These are phyloP conservation scores for Cryptus viduatorius DNA, from an alignment of 2,888 invertebrate genomes.

Conservation along the genomic window DNA sequence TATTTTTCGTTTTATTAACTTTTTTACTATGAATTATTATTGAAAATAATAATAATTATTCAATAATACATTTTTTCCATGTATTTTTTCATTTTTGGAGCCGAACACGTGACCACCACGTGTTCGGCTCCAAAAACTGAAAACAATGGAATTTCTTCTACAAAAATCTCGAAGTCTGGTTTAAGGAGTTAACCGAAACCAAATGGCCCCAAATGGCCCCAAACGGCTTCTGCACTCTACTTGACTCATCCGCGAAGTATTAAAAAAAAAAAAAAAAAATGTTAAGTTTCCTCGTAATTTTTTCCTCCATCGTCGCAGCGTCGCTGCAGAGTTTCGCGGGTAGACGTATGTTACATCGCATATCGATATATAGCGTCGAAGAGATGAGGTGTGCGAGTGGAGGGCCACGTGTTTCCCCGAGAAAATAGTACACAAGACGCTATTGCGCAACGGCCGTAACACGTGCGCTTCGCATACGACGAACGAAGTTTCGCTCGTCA, in stretches of 20 bases:
- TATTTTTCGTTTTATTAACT: not conserved
- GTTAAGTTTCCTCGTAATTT: not conserved
- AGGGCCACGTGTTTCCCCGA: slow-evolving; percentile 38
- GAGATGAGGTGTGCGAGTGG: slow-evolving; percentile 20
- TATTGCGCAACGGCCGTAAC: slow-evolving; percentile 31
- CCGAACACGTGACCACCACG: too few relatives aligned
- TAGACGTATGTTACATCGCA: not conserved
- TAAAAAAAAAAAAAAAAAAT: too few relatives aligned
- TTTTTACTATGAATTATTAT: not conserved
- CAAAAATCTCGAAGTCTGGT: too few relatives aligned
- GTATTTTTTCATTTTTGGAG: too few relatives aligned
- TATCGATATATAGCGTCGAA: not conserved
- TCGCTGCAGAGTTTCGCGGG: not conserved
- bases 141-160: too few relatives aligned
- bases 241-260: too few relatives aligned
- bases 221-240: too few relatives aligned
- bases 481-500: not conserved
- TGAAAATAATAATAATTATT: too few relatives aligned
- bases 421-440: slow-evolving; percentile 3
- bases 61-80: too few relatives aligned
- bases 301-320: not conserved
- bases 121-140: too few relatives aligned
- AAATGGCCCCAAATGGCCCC: too few relatives aligned
- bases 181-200: too few relatives aligned
- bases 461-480: slow-evolving; percentile 33